Evolutionary conservation across 2,888 invertebrate genomes (phyloP).

Genomic region (Meganola albula): DNA sequence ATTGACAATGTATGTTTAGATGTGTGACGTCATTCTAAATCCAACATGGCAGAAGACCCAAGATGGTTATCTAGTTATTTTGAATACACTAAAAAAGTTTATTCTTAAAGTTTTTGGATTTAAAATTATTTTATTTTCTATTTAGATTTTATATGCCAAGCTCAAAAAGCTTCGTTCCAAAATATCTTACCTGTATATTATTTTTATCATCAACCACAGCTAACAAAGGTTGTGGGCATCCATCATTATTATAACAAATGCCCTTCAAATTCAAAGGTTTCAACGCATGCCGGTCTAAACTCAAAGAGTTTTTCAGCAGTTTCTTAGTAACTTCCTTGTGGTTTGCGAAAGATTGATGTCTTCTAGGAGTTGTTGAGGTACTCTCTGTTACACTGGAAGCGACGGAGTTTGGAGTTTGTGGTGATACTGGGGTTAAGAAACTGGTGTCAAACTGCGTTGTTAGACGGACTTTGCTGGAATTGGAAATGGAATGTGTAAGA

Average conservation of each 20-base stretch:
- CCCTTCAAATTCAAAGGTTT: slow-evolving; percentile 66
- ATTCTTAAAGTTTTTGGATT: no score
- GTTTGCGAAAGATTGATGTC: slow-evolving; percentile 56
- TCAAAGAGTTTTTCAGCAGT: slow-evolving; percentile 48
- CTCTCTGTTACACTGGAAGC: slow-evolving; percentile 36
- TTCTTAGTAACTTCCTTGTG: slow-evolving; percentile 43
- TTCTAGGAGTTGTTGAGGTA: slow-evolving; percentile 41
- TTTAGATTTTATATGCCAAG: no score
- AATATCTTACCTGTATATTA: slow-evolving; percentile 58
- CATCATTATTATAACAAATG: slow-evolving; percentile 55
- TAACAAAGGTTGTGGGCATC: slow-evolving; percentile 50
- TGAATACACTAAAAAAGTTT: no score
- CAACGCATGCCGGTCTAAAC: slow-evolving; percentile 55
- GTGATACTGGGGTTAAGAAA: slow-evolving; percentile 48
- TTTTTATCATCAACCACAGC: slow-evolving; percentile 68
- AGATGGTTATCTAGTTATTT: no score
- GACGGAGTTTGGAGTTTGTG: slow-evolving; percentile 41
- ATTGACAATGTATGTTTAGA: no score
- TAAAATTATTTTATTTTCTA: no score
- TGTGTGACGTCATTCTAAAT: no score
- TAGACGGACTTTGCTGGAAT: slow-evolving; percentile 59
- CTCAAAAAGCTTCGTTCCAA: slow-evolving; percentile 4
- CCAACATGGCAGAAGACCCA: no score
- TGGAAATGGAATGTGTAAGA: no score
- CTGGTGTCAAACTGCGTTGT: slow-evolving; percentile 68